Evolutionary conservation across 2,797 vertebrate species (phyloP), one percentile per base, ranked within the genome.

Genomic region (Phaenicophaeus curvirostris): DNA sequence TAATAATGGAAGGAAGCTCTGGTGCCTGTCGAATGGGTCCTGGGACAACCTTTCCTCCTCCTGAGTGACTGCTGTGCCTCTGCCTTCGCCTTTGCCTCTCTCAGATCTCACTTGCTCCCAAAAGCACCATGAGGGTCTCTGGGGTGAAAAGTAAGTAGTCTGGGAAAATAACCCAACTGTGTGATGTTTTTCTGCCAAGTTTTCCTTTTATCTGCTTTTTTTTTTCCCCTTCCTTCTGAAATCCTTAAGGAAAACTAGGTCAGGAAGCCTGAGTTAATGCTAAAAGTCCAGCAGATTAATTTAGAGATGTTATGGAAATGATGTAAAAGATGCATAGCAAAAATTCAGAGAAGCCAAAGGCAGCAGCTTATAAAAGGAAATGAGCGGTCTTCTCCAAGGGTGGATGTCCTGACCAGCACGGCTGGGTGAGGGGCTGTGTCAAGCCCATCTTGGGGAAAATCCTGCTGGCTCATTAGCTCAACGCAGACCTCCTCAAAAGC

Each of bases 381-480:
- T 17, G 13, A 39, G 15, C 10, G 17, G 6, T 11, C 31, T 73
- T 62, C 33, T 86, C 21, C 33, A 8, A 6, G 25, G 0, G 3
- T 30, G 41, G 62, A 1, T 30, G 17, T 28, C 51, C 62, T 3
- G 7, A 0, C 2, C 3, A 3, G 42, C 0, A 44, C 18, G 18
- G 42, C 42, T 44, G 44, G 31, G 33, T 2, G 8, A 37, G 39
- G 2, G 18, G 35, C 37, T 30, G 41, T 17, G 24, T 50, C 16
- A 31, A 48, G 24, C 61, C 42, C 35, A 28, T 15, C 28, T 0
- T 48, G 33, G 21, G 67, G 42, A 2, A 89, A 37, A 30, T 11
- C 27, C 37, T 55, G 15, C 51, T 61, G 54, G 11, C 17, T 54
- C 21, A 33, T 87, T 1, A 39, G 41, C 54, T 75, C 33, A 8